Conservation (phyloP, 1,140 invertebrate species). For the Zaprionus gabonicus region DNA sequence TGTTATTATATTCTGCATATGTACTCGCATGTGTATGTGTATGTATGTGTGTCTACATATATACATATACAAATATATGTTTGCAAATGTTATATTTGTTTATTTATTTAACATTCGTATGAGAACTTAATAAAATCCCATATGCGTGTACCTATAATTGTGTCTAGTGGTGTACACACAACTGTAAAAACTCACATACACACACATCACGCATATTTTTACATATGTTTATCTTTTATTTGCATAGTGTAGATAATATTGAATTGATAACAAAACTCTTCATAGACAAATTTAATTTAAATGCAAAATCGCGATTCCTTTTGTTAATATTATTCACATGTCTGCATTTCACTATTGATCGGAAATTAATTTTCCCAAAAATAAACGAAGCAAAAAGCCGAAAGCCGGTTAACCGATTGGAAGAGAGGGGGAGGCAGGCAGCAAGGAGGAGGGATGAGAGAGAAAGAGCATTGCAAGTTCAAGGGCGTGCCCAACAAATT, state of each 20-base stretch:
- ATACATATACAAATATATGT: too few relatives aligned
- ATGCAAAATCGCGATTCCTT: background rate
- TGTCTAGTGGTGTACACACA: background rate
- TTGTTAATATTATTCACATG: background rate
- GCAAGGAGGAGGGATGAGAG: background rate
- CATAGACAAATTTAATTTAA: background rate
- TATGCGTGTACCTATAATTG: background rate
- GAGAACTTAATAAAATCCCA: background rate
- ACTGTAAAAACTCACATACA: background rate
- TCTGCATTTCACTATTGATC: background rate
- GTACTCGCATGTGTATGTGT: too few relatives aligned
- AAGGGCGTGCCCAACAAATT: conserved; percentile 71
- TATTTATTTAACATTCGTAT: background rate
- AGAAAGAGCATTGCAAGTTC: conserved; percentile 55
- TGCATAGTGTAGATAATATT: background rate
- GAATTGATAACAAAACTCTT: background rate
- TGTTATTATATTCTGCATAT: too few relatives aligned
- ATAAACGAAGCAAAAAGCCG: background rate
- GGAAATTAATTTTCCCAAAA: background rate
- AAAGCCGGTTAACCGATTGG: conserved; percentile 3
- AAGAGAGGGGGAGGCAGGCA: background rate
- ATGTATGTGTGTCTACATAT: background rate
- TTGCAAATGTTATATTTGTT: background rate
- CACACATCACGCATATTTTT: background rate
- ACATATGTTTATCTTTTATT: background rate